Evolutionary conservation across 2,888 invertebrate species (phyloP).

Genomic region (Philereme vetulata): DNA sequence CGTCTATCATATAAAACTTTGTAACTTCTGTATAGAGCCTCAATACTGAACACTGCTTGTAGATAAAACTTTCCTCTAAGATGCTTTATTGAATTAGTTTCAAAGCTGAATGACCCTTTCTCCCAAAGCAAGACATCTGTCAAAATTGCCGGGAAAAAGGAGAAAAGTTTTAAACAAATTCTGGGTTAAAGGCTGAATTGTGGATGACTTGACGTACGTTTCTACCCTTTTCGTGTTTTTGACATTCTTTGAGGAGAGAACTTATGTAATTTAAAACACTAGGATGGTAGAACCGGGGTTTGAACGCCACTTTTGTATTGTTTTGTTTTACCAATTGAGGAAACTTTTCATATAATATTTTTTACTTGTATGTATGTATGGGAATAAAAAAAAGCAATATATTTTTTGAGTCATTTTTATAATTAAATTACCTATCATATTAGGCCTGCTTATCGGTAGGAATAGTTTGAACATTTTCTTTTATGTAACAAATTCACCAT

Average conservation of each 20-base stretch:
- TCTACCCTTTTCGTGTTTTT: conserved; percentile 28
- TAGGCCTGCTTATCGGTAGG: too few species aligned
- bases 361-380: too few species aligned
- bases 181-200: conserved; percentile 37
- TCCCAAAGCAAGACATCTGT: conserved; percentile 50
- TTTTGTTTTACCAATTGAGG: too few species aligned
- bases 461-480: too few species aligned
- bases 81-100: conserved; percentile 50
- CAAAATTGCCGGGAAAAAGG: conserved; percentile 48
- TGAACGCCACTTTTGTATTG: too few species aligned
- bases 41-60: conserved; percentile 25
- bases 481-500: too few species aligned
- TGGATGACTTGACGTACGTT: conserved; percentile 34
- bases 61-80: conserved; percentile 30
- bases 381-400: too few species aligned
- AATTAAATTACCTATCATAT: too few species aligned
- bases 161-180: conserved; percentile 46
- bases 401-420: too few species aligned
- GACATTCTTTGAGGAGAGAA: conserved; percentile 26
- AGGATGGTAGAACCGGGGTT: neutral
- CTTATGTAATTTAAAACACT: conserved; percentile 30
- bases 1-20: neutral
- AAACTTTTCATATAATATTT: too few species aligned
- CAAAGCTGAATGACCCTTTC: conserved; percentile 44
- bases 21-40: neutral